These are phyloP conservation scores for Girardinus metallicus DNA, from an alignment of 2,797 vertebrate genomes.

Conservation along the genomic window DNA sequence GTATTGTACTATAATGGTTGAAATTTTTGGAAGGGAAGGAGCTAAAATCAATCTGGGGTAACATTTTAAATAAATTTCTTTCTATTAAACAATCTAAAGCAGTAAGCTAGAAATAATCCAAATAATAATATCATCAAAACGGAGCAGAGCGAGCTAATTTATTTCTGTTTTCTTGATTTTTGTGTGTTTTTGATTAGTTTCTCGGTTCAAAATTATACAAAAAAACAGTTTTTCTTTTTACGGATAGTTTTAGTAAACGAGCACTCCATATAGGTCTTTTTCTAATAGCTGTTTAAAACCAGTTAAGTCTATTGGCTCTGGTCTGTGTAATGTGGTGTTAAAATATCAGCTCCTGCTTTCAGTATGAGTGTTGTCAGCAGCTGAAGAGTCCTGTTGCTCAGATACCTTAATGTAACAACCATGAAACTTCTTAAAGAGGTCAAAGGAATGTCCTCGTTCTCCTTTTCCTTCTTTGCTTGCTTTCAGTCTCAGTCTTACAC, in stretches of 20 bases:
- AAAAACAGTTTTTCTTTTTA: not conserved
- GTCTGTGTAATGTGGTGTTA: slow-evolving; percentile 19
- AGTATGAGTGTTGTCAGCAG: slow-evolving; percentile 62
- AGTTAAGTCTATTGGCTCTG: slow-evolving; percentile 11
- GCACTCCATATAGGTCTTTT: not conserved
- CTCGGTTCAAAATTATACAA: not conserved
- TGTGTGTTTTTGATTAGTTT: not conserved
- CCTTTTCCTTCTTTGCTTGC: slow-evolving; percentile 35
- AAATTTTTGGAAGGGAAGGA: not conserved
- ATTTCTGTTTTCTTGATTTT: not conserved
- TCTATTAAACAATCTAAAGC: not conserved
- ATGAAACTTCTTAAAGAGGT: slow-evolving; percentile 61
- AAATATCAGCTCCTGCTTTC: slow-evolving; percentile 28
- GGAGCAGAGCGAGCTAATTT: not conserved
- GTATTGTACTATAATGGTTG: not conserved
- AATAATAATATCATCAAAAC: not conserved
- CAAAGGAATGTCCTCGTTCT: slow-evolving; percentile 70
- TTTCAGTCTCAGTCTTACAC: slow-evolving; percentile 39
- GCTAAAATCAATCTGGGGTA: not conserved
- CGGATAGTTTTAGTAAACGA: not conserved
- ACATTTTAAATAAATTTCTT: not conserved
- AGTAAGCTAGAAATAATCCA: not conserved
- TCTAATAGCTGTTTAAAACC: slow-evolving; percentile 8
- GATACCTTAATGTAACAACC: slow-evolving; percentile 60
- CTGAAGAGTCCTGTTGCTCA: slow-evolving; percentile 72